Evolutionary conservation across 2,113 vertebrate species (phyloP), one percentile per base, ranked within the genome.

Genomic region (Crypturellus undulatus): DNA sequence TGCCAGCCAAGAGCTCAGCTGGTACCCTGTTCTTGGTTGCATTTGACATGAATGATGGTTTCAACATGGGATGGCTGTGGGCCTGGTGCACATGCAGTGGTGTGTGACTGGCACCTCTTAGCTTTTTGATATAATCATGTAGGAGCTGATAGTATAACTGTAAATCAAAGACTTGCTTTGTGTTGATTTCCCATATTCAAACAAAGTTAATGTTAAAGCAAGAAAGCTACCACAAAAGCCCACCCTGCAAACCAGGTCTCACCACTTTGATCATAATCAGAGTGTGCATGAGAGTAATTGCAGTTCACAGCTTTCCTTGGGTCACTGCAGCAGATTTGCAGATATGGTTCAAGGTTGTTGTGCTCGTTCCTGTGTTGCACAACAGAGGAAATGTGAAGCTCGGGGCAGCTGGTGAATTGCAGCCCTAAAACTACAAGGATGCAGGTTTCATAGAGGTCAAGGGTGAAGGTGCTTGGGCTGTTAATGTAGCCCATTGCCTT

Each of bases 301-400:
- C 10, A 14, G 90, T 73, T 68, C 13, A 6, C 22, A 21, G 18
- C 73, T 91, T 71, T 87, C 69, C 24, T 36, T 26, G 7, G 25
- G 36, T 90, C 93, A 47, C 22, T 83, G 69, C 77, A 65, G 90
- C 15, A 83, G 77, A 32, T 85, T 94, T 95, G 47, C 76, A 70
- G 78, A 59, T 34, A 17, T 36, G 60, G 72, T 64, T 73, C 58
- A 21, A 65, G 40, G 11, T 32, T 40, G 65, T 3, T 3, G 9
- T 43, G 34, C 14, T n/a, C 63, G 40, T 36, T 72, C 72, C 69
- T 5, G 2, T 28, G 25, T 28, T 76, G 73, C 60, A 72, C 58
- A 45, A 72, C 62, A 78, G 76, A 80, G 49, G 63, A 84, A 89
- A 93, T 1, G 12, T 20, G 47, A 69, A 92, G 65, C 92, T 86